phyloP scores from a whole-genome alignment of 2,888 invertebrate genomes.

The Apoda limacodes region DNA sequence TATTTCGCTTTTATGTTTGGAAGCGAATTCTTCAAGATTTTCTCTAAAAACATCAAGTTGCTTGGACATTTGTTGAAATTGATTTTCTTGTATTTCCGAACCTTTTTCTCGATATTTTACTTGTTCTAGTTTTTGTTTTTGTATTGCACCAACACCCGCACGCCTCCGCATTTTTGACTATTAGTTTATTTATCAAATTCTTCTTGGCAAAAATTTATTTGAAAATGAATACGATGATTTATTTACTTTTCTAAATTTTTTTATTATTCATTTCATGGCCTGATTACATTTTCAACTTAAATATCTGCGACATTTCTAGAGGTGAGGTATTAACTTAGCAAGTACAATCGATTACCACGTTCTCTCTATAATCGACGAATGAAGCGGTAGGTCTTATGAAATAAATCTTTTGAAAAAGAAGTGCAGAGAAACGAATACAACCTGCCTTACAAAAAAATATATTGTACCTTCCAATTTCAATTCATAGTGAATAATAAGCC shows the following conservation, averaged over 20 bases:
- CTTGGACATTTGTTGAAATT: conserved; percentile 92
- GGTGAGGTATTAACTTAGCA: too few relatives aligned
- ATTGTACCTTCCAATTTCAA: too few relatives aligned
- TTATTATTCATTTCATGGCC: background rate
- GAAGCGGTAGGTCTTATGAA: too few relatives aligned
- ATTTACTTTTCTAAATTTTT: background rate
- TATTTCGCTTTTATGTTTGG: conserved; percentile 95
- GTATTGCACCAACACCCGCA: conserved; percentile 89
- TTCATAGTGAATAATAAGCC: too few relatives aligned
- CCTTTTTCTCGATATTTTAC: conserved; percentile 94
- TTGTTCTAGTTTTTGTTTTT: conserved; percentile 87
- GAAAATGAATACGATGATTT: background rate
- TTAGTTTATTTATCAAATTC: background rate
- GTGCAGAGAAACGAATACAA: too few relatives aligned
- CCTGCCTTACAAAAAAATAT: too few relatives aligned
- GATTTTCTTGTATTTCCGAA: conserved; percentile 90
- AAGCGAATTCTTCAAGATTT: conserved; percentile 95
- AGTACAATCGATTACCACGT: too few relatives aligned
- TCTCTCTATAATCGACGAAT: too few relatives aligned
- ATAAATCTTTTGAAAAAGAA: too few relatives aligned
- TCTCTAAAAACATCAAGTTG: conserved; percentile 93
- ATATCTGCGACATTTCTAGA: too few relatives aligned
- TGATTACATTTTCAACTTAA: background rate
- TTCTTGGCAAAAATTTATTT: background rate
- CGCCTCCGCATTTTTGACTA: conserved; percentile 77